Evolutionary conservation across 2,113 vertebrate species (phyloP).

Genomic region (Cettia cetti): DNA sequence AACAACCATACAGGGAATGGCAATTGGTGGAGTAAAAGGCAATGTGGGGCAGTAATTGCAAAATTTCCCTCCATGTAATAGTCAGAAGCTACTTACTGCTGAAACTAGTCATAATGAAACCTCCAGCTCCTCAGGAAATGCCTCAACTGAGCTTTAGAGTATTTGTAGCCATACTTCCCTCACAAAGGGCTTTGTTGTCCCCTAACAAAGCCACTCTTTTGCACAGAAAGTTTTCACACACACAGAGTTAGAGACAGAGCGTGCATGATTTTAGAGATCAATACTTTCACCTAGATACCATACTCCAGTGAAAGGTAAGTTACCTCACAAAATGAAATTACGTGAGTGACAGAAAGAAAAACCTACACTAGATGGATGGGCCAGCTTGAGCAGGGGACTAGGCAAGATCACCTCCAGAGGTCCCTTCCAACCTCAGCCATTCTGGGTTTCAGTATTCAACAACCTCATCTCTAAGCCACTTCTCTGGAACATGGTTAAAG

Average conservation of each 20-base stretch:
- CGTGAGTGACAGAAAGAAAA: not conserved
- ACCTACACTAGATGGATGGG: not conserved
- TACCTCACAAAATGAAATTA: not conserved
- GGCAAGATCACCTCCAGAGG: not conserved
- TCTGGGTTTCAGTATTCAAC: not conserved
- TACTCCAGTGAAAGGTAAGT: not conserved
- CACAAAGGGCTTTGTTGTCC: too few species aligned
- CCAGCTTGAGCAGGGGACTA: not conserved
- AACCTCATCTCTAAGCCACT: not conserved
- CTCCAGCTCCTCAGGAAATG: not conserved
- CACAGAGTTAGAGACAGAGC: rapidly evolving
- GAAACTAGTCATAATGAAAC: not conserved
- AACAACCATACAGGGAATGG: not conserved
- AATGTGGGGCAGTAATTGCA: not conserved
- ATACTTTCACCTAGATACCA: not conserved
- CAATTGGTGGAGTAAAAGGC: not conserved
- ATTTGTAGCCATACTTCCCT: not conserved
- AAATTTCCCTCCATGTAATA: not conserved
- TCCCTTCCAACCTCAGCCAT: not conserved
- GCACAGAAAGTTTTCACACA: not conserved
- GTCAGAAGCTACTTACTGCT: not conserved
- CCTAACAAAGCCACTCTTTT: not conserved
- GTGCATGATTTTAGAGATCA: not conserved
- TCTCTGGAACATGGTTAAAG: not conserved
- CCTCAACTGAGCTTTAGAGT: not conserved